Evolutionary conservation across 1,140 invertebrate species (phyloP).

Genomic region (Caenorhabditis inopinata): DNA sequence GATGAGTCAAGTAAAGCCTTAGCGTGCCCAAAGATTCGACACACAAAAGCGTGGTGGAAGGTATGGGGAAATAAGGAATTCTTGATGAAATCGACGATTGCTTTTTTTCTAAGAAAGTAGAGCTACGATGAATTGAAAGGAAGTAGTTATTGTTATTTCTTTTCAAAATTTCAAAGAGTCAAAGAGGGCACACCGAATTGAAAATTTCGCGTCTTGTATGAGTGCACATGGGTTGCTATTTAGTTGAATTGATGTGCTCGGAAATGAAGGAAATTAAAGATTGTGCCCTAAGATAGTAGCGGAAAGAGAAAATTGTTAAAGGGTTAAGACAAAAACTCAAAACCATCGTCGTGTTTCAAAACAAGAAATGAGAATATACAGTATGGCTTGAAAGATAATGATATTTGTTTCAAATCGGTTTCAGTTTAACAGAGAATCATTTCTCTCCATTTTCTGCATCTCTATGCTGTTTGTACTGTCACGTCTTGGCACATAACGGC

Average conservation of each 20-base stretch:
- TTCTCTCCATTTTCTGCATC: constrained; percentile 19
- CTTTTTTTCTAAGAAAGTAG: constrained; percentile 8
- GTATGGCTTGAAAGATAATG: neutral
- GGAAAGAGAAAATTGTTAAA: neutral
- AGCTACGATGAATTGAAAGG: constrained; percentile 1
- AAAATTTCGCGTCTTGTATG: neutral
- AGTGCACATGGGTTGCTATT: neutral
- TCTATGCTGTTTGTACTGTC: constrained; percentile 23
- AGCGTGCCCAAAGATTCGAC: constrained; percentile 1
- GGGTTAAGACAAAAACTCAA: neutral
- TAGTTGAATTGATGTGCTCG: neutral
- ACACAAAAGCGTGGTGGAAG: neutral
- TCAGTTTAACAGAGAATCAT: constrained; percentile 8
- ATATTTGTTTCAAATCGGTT: neutral
- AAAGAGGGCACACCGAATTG: neutral
- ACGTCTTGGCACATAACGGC: constrained; percentile 34
- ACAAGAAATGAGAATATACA: neutral
- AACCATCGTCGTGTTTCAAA: neutral
- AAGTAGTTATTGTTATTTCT: constrained; percentile 35
- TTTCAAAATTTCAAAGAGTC: constrained; percentile 18
- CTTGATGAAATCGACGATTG: constrained; percentile 5
- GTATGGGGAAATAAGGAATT: neutral
- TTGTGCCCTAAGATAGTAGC: constrained; percentile 20
- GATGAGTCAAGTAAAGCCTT: constrained; percentile 6
- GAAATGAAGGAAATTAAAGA: constrained; percentile 29